Conservation (phyloP, 2,888 invertebrate species). For the Cephus rjabovi region DNA sequence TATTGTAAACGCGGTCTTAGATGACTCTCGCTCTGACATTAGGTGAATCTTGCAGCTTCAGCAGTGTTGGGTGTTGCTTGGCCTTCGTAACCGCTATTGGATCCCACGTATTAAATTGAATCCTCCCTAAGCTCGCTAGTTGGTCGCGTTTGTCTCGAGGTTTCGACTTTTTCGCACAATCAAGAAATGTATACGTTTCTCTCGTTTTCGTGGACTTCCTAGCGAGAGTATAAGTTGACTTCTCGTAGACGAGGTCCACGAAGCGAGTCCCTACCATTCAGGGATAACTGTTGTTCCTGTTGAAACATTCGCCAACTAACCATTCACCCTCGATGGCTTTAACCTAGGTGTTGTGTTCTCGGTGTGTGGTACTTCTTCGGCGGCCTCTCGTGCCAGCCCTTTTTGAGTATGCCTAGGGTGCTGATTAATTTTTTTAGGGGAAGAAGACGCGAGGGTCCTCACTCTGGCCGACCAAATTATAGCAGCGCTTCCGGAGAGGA, state of each 20-base stretch:
- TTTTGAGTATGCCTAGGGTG: conserved; percentile 54
- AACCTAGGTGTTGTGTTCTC: conserved; percentile 3
- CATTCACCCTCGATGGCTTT: background rate
- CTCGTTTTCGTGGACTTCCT: background rate
- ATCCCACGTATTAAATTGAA: conserved; percentile 20
- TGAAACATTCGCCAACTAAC: background rate
- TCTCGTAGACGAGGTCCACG: background rate
- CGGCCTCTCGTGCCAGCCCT: conserved; percentile 29
- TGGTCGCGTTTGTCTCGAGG: background rate
- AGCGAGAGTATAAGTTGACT: background rate
- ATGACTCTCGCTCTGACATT: background rate
- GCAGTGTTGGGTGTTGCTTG: conserved; percentile 48
- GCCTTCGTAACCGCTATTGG: conserved; percentile 56
- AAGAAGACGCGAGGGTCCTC: conserved; percentile 90
- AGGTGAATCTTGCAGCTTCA: conserved; percentile 12
- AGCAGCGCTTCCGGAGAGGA: conserved; percentile 97
- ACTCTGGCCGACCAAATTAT: conserved; percentile 98
- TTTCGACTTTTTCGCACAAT: background rate
- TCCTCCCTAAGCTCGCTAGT: background rate
- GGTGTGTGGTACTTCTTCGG: conserved; percentile 1
- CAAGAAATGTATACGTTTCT: background rate
- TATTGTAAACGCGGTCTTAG: background rate
- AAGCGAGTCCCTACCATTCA: background rate
- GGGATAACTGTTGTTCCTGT: background rate
- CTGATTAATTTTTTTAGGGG: conserved; percentile 75